A percentile compares a stretch with the other conserved stretches of the same genome.
phyloP scores from a whole-genome alignment of 1,140 invertebrate species.

The Neodiprion pinetum region DNA sequence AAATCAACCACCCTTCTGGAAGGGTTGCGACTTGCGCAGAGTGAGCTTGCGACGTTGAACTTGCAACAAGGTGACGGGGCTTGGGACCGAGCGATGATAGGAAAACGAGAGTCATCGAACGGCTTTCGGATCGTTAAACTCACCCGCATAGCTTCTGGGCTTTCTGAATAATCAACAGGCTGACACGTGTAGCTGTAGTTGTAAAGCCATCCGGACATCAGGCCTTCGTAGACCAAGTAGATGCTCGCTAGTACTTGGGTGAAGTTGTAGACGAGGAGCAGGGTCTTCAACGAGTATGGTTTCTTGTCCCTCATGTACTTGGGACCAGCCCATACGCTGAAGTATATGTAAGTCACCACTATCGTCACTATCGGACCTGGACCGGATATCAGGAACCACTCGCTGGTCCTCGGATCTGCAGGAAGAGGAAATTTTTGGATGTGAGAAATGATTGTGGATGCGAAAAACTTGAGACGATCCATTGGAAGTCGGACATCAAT shows the following conservation, averaged over 20 bases:
- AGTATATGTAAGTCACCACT: conserved; percentile 78
- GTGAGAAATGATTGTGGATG: background rate
- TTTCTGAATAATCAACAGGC: conserved; percentile 80
- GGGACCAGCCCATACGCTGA: conserved; percentile 77
- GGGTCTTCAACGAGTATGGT: conserved; percentile 79
- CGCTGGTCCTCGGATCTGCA: conserved; percentile 83
- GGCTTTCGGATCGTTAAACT: conserved; percentile 37
- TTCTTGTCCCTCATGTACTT: conserved; percentile 85
- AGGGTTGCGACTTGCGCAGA: too few relatives aligned
- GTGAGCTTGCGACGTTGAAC: too few relatives aligned
- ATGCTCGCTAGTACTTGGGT: conserved; percentile 77
- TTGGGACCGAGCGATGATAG: too few relatives aligned
- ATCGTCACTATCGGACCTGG: conserved; percentile 81
- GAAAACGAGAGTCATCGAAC: background rate
- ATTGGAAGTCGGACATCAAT: background rate
- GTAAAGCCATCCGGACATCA: conserved; percentile 70
- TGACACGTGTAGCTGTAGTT: conserved; percentile 84
- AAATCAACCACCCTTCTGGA: too few relatives aligned
- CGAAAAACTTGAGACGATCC: background rate
- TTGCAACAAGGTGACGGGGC: too few relatives aligned
- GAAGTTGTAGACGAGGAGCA: conserved; percentile 83
- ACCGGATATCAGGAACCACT: conserved; percentile 84
- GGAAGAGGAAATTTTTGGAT: conserved; percentile 32
- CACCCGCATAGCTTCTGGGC: conserved; percentile 78
- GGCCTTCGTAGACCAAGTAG: conserved; percentile 74